Percentiles rank a stretch among this genome's conserved stretches.
phyloP scores from a whole-genome alignment of 2,113 vertebrate species.

The western clawed frog (Xenopus tropicalis) region UCB_Xtro_10.0 CM004443.2:122844001-122844500 shows the following conservation, averaged over 20 bases:
- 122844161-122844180: constrained; percentile 53
- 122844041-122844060: constrained; percentile 70
- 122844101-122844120: constrained; percentile 71
- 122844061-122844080: constrained; percentile 79
- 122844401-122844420: background rate
- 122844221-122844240: constrained; percentile 57
- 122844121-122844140: constrained; percentile 54
- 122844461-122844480: constrained; percentile 35
- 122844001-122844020: constrained; percentile 54
- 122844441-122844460: constrained; percentile 20
- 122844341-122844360: background rate
- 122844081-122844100: constrained; percentile 76
- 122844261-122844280: background rate
- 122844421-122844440: constrained; percentile 4
- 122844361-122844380: constrained; percentile 8
- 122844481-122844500: constrained; percentile 10
- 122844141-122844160: constrained; percentile 58
- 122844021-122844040: constrained; percentile 74
- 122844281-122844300: background rate
- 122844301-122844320: background rate
- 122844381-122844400: background rate
- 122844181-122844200: constrained; percentile 11
- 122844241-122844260: constrained; percentile 26
- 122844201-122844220: constrained; percentile 48
- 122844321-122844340: background rate